A percentile compares a stretch with the other conserved stretches of the same genome.
Conservation (phyloP, 2,888 invertebrate species). For the Margaritifera margaritifera region DNA sequence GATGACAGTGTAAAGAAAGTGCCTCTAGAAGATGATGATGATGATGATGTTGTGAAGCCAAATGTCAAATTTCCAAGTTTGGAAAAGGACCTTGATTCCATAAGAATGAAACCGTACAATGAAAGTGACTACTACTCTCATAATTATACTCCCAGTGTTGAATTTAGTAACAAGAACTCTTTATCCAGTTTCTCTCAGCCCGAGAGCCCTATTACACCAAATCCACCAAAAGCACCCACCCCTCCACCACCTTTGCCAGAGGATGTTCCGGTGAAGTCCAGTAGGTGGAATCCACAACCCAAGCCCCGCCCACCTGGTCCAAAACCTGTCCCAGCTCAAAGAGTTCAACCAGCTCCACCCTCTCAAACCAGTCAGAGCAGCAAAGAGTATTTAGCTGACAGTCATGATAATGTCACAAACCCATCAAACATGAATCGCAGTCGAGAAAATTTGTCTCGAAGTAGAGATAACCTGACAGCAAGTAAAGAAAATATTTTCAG, state of each 20-base stretch:
- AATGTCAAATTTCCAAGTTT: slow-evolving; percentile 10
- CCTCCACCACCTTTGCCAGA: slow-evolving; percentile 45
- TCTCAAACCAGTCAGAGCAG: slow-evolving; percentile 29
- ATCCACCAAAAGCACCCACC: slow-evolving; percentile 18
- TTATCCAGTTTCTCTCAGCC: slow-evolving; percentile 56
- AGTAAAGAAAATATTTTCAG: slow-evolving; percentile 26
- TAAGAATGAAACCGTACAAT: slow-evolving; percentile 30
- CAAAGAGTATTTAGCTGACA: slow-evolving; percentile 22
- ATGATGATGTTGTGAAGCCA: slow-evolving; percentile 6
- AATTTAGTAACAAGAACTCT: slow-evolving; percentile 34
- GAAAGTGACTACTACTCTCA: slow-evolving; percentile 22
- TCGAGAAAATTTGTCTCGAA: slow-evolving; percentile 26
- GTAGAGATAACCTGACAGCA: slow-evolving; percentile 24
- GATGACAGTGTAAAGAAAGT: slow-evolving; percentile 30
- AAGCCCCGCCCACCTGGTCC: slow-evolving; percentile 16
- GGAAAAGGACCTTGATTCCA: slow-evolving; percentile 21
- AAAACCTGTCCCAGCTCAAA: slow-evolving; percentile 39
- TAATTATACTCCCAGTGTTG: slow-evolving; percentile 38
- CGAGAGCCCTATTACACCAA: slow-evolving; percentile 19
- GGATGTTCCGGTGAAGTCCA: slow-evolving; percentile 32
- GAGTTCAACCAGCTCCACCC: slow-evolving; percentile 38
- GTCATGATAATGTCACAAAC: slow-evolving; percentile 16
- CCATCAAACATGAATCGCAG: slow-evolving; percentile 14
- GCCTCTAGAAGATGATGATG: slow-evolving; percentile 7
- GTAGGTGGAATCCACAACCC: slow-evolving; percentile 16